These are phyloP conservation scores for Scolopax bukidnonensis DNA, from an alignment of 2,797 vertebrate genomes.

Conservation along the genomic window DNA sequence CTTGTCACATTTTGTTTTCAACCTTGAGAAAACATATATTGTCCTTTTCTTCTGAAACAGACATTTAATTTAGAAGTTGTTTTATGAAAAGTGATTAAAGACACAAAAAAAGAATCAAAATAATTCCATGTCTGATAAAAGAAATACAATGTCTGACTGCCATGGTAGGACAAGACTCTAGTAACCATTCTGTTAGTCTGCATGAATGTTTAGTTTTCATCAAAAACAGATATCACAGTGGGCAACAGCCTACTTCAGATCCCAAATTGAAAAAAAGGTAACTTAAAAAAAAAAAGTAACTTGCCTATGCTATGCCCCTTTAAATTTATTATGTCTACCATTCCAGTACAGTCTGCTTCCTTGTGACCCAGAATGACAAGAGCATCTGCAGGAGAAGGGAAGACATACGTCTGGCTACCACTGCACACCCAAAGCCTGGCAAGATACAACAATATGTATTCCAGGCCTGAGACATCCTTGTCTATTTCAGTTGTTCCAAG, in stretches of 20 bases:
- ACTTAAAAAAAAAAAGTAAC: neutral
- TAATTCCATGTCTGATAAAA: neutral
- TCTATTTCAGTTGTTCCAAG: neutral
- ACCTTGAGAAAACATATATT: neutral
- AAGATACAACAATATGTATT: neutral
- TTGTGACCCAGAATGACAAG: neutral
- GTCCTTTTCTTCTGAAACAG: neutral
- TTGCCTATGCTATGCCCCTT: neutral
- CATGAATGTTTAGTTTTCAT: neutral
- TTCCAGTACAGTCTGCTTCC: neutral
- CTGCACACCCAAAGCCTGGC: neutral
- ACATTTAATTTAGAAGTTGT: neutral
- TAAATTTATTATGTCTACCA: neutral
- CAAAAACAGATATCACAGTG: neutral
- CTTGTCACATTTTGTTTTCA: neutral
- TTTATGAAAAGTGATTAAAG: neutral
- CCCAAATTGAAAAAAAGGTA: neutral
- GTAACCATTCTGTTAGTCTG: neutral
- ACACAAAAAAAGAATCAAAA: rapidly evolving
- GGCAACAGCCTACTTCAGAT: neutral
- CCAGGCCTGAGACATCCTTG: neutral
- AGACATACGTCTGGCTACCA: neutral
- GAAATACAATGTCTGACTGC: neutral
- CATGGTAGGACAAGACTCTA: neutral
- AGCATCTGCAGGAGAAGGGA: conserved; percentile 30